Base-by-base conservation (phyloP, 2,797 vertebrate genomes). In the Hemibagrus guttatus region DNA sequence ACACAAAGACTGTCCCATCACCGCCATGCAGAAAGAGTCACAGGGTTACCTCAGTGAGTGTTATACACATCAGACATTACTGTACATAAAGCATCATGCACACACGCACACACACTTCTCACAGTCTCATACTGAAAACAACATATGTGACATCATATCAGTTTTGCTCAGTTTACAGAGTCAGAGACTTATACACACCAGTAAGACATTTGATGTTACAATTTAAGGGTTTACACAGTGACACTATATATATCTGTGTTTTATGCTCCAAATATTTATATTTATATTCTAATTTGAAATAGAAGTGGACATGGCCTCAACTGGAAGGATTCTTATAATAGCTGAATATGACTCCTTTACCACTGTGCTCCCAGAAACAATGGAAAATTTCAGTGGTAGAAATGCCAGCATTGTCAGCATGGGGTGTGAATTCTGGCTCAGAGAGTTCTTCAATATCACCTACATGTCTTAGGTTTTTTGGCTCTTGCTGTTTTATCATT, bases 11-110 rank as follows among this genome's bases (percentile, higher is more conserved):
- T 99, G 98, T 94, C 98, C 98, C 82, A 99, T 99, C 95, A 99
- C 98, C 93, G 96, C 97, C 94, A 98, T 99, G 97, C 98, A 99
- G 96, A 99, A 99, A 95, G 98, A 99, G 90, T 97, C 98, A 31
- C 98, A 99, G 96, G 98, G 98, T 95, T 99, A 99, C 96, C 96
- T 99, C 96, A 99, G 98, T 99, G 97, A 99, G 98, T 98, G 80
- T 66, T 66, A 28, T 81, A 84, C 21, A 82, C 81, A 86, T 68
- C 54, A 58, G n/a, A 13, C 75, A 79, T 21, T 42, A 80, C 54
- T 21, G 31, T 42, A 59, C 54, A 79, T 23, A 17, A 54, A 9
- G 4, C 52, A 72, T 19, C 17, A 35, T 28, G 35, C 16, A 68
- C 31, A 68, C 31, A 31, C 28, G 7, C 14, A 17, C 16, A 35